Base-by-base conservation (phyloP, 2,888 invertebrate genomes). In the Platycnemis pennipes region DNA sequence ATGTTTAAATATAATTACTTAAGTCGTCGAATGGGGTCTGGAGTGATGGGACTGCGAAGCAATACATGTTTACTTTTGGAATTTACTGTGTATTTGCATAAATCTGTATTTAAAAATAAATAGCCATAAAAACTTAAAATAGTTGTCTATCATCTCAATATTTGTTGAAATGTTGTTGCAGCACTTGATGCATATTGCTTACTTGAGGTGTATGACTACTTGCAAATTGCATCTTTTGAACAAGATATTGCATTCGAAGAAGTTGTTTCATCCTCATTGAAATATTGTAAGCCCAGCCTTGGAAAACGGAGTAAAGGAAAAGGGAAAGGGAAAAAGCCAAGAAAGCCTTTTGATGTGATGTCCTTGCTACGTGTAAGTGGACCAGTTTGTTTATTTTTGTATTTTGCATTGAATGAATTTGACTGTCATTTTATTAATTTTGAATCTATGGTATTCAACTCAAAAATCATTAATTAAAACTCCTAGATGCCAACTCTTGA, bases 141-240 rank as follows among this genome's bases (percentile, higher is more conserved):
- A n/a, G n/a, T n/a, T n/a, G n/a, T n/a, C 49, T 49, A 63, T 22
- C 3, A 63, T 26, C 2, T 94, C 94, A 42, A 88, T 46, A 69
- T 8, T 86, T 42, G 45, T n/a, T 89, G 94, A 86, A 95, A 94
- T 95, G 94, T 95, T 94, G 94, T 96, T 95, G 86, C 95, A 97
- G 99, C 99, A 56, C 96, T 99, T 94, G 99, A 99, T 97, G 99
- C 99, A 0, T 98, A 97, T 96, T 99, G 99, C 95, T 97, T 99
- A 94, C 96, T 99, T 95, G 98, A 98, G 96, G 97, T 99, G 69
- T 99, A 98, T 96, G 97, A 98, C 94, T 97, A 97, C 88, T 96
- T 99, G 86, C 97, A 97, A 95, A 94, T 95, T 46, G 96, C 97
- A 94, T 97, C 97, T 95, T 96, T 96, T 94, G 96, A 97, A 94